A percentile compares a stretch with the other conserved stretches of the same genome.
Evolutionary conservation across 2,797 vertebrate genomes (phyloP).

Genomic region (Macropodus opercularis): DNA sequence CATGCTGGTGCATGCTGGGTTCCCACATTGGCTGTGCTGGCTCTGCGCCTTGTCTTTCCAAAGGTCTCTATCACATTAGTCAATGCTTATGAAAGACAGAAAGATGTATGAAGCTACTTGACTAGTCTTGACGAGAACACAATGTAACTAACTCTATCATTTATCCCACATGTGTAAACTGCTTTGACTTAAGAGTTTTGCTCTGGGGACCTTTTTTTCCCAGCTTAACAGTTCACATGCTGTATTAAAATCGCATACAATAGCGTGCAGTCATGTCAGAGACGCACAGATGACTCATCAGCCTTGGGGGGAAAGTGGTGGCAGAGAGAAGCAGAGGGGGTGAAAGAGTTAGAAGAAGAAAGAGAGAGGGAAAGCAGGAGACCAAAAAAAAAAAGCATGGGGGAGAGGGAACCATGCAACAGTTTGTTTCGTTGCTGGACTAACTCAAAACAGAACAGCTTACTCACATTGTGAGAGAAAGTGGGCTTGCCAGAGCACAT

Average conservation of each 20-base stretch:
- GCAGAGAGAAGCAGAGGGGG: slow-evolving; percentile 53
- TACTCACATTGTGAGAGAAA: slow-evolving; percentile 25
- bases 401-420: slow-evolving; percentile 40
- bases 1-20: not conserved
- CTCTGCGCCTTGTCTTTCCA: not conserved
- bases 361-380: slow-evolving; percentile 16
- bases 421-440: slow-evolving; percentile 51
- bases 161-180: slow-evolving; percentile 51
- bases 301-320: slow-evolving; percentile 56
- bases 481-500: slow-evolving; percentile 20
- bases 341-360: slow-evolving; percentile 7
- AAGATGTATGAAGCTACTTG: not conserved
- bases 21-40: not conserved
- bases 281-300: slow-evolving; percentile 69
- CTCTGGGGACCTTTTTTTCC: slow-evolving; percentile 42
- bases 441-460: slow-evolving; percentile 71
- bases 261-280: slow-evolving; percentile 65
- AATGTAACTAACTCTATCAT: slow-evolving; percentile 32
- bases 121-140: slow-evolving; percentile 33
- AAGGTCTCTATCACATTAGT: not conserved
- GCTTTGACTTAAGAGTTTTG: slow-evolving; percentile 43
- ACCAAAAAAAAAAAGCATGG: slow-evolving; percentile 18
- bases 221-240: slow-evolving; percentile 37
- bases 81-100: not conserved
- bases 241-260: slow-evolving; percentile 33